Conservation (phyloP, 2,113 vertebrate species). For the Mastomys coucha region DNA sequence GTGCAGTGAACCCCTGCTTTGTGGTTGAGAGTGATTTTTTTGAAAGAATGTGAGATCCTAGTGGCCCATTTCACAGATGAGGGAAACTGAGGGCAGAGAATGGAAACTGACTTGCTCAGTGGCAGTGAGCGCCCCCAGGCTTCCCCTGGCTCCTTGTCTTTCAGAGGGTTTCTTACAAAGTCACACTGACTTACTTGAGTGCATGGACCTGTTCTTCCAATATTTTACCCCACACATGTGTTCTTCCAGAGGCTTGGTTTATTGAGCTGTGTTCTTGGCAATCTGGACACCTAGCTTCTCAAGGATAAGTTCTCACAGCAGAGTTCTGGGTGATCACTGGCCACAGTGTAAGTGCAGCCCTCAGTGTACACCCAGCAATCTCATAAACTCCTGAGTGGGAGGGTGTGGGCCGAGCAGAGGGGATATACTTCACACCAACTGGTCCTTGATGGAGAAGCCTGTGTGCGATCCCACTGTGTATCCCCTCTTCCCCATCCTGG, state of each 20-base stretch:
- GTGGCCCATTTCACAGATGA: slow-evolving; percentile 57
- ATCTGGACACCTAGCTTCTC: neutral
- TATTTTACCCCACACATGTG: rapidly evolving
- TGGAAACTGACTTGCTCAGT: neutral
- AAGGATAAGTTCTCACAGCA: neutral
- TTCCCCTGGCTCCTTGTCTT: neutral
- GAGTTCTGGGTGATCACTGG: rapidly evolving
- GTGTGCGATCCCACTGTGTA: rapidly evolving
- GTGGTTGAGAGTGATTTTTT: neutral
- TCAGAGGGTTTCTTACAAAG: neutral
- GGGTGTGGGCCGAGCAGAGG: neutral
- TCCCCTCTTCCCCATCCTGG: neutral
- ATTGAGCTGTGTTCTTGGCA: neutral
- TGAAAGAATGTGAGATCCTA: neutral
- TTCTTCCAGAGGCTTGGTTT: neutral
- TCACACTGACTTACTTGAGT: neutral
- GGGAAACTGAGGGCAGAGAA: neutral
- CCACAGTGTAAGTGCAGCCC: rapidly evolving
- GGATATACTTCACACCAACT: neutral
- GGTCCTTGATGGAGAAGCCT: neutral
- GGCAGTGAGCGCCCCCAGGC: neutral
- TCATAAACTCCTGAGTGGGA: rapidly evolving
- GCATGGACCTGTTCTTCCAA: neutral
- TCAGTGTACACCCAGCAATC: no score
- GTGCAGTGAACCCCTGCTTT: neutral